Evolutionary conservation across 2,888 invertebrate species (phyloP), one percentile per base, ranked within the genome.

Genomic region (Reticulitermes lucifugus): DNA sequence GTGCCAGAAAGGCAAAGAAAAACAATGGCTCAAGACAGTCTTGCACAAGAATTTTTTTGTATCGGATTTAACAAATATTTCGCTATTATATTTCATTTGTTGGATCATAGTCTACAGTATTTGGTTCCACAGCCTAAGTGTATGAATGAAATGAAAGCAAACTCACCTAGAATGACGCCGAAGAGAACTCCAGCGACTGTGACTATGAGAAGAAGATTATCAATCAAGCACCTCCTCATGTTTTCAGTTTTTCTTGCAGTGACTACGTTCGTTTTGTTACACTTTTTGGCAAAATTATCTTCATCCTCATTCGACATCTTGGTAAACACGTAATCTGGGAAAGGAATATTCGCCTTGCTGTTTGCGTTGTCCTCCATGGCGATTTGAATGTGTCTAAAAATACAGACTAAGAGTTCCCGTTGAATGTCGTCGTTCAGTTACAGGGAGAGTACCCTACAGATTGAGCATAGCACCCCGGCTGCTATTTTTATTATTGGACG

Each of bases 281-380:
- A 81, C 70, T 70, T 43, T 21, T 81, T 81, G 70, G n/a, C 25
- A 70, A 22, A 41, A 21, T n/a, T 12, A 86, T 88, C 89, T 86
- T 89, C 92, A 88, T 92, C 85, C 41, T 79, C 80, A 46, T 91
- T 88, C 88, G 90, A 90, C 95, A 96, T 95, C 93, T 95, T 95
- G 91, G 95, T 95, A 91, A 95, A 95, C 91, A 95, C 92, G 92
- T 95, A 96, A 91, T 95, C 95, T 95, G 95, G 94, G 94, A 95
- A 95, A 85, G 43, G 85, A 55, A 55, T 81, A 60, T 81, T 60
- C 9, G 41, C 22, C 46, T 41, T 22, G 5, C 55, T 51, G 51
- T 22, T 60, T 25, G 43, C 21, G 59, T 55, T 77, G 2, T 46
- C 79, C 18, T 83, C 83, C 85, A 85, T 85, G 29, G 59, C 65